Evolutionary conservation across 1,140 invertebrate species (phyloP), one percentile per base, ranked within the genome.

Genomic region (Piezodorus guildinii): DNA sequence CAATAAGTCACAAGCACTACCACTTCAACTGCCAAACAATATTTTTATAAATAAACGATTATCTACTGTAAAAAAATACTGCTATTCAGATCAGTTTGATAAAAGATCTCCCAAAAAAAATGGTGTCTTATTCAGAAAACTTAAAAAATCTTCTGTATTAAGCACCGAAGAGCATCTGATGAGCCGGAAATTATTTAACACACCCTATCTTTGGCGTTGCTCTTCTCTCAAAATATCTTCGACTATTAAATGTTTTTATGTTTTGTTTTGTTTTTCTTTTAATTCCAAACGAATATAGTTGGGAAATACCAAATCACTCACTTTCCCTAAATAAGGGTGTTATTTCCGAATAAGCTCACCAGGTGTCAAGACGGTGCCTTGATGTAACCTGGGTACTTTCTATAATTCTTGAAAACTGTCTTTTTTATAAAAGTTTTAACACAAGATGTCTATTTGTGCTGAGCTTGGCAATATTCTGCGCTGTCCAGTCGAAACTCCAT

Each of bases 401-500:
- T 34, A 51, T 51, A 21, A 58, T 63, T 65, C 21, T 15, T 27
- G 23, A 43, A 64, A 70, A 65, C 61, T 68, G 64, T 69, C 59
- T 66, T 66, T 62, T 69, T 60, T 68, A 66, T 64, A 66, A 66
- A 69, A 67, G 70, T 64, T 65, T 70, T 62, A 64, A 12, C 46
- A 23, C 30, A 46, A 62, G 46, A 30, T 62, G 64, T 71, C 85
- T 91, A 91, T 90, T 91, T 91, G 71, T 92, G 89, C 87, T 92
- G 89, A 78, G 89, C 91, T 83, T 93, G 90, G 86, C 92, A 95
- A 82, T 92, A 92, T 82, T 93, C 89, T 82, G 87, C 88, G 79
- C 88, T 91, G 82, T 90, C 89, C 85, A 91, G 85, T 81, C 90
- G 86, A 88, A 93, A 94, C 90, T 94, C 91, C 91, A 93, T 94